Evolutionary conservation across 2,797 vertebrate genomes (phyloP).

Genomic region (Brotula barbata): DNA sequence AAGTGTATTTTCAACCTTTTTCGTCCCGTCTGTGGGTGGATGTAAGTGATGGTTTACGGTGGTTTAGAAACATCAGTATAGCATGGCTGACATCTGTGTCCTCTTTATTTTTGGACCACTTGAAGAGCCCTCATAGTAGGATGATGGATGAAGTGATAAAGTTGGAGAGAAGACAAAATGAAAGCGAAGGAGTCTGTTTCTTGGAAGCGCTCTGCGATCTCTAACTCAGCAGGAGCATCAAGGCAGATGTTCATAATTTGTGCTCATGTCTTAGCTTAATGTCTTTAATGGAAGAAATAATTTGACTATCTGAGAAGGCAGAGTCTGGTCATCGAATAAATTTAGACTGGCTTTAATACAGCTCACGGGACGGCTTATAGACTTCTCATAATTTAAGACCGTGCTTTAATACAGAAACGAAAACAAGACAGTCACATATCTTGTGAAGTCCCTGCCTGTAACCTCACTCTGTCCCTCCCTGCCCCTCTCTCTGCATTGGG

Average conservation of each 20-base stretch:
- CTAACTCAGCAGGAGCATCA: slow-evolving; percentile 45
- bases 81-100: slow-evolving; percentile 73
- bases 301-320: slow-evolving; percentile 12
- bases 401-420: neutral
- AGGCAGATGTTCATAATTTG: slow-evolving; percentile 61
- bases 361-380: too few species aligned
- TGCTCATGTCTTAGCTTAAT: slow-evolving; percentile 26
- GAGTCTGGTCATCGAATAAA: neutral
- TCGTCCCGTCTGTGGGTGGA: slow-evolving; percentile 62
- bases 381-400: neutral
- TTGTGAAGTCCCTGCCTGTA: neutral
- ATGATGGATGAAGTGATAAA: slow-evolving; percentile 79
- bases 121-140: slow-evolving; percentile 70
- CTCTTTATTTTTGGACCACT: slow-evolving; percentile 76
- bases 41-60: slow-evolving; percentile 70
- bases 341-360: neutral
- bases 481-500: neutral
- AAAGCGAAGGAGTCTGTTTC: slow-evolving; percentile 66
- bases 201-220: slow-evolving; percentile 59
- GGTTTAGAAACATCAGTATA: slow-evolving; percentile 72
- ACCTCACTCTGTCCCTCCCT: too few species aligned
- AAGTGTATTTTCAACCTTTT: slow-evolving; percentile 63
- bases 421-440: neutral
- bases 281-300: slow-evolving; percentile 50
- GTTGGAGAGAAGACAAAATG: slow-evolving; percentile 66